Percentiles rank a stretch among this genome's conserved stretches.
phyloP scores from a whole-genome alignment of 2,888 invertebrate species.

The Spisula subtruncata region DNA sequence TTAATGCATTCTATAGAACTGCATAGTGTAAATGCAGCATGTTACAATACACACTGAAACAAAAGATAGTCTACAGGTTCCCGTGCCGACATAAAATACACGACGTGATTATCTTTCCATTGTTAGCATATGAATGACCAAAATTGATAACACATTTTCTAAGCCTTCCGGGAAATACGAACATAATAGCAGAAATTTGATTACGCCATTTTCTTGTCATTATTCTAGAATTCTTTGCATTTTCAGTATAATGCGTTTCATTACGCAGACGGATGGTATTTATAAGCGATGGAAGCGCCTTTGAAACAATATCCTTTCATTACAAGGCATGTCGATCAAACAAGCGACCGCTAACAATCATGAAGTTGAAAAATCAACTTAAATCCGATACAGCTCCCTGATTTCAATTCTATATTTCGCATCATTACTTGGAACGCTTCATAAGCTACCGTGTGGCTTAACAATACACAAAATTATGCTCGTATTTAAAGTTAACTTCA shows the following conservation, averaged over 20 bases:
- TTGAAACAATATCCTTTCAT: neutral
- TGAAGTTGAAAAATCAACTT: neutral
- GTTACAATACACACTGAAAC: neutral
- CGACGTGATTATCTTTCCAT: neutral
- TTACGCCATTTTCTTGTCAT: constrained; percentile 1
- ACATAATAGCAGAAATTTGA: neutral
- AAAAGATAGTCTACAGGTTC: neutral
- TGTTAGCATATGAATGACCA: neutral
- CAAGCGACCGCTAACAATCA: neutral
- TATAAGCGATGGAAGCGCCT: neutral
- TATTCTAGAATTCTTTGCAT: neutral
- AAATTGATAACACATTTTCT: neutral
- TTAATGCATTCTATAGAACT: no score
- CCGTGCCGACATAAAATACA: neutral
- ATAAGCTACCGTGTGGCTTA: neutral
- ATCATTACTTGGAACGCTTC: neutral
- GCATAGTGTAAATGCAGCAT: neutral
- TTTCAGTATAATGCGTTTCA: neutral
- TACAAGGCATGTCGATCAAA: neutral
- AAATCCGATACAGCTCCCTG: neutral
- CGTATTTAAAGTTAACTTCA: neutral
- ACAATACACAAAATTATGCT: neutral
- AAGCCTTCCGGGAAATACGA: neutral
- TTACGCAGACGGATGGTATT: neutral
- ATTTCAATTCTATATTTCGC: neutral